Conservation (phyloP, 2,797 vertebrate genomes). For the Melanotaenia nigrans region DNA sequence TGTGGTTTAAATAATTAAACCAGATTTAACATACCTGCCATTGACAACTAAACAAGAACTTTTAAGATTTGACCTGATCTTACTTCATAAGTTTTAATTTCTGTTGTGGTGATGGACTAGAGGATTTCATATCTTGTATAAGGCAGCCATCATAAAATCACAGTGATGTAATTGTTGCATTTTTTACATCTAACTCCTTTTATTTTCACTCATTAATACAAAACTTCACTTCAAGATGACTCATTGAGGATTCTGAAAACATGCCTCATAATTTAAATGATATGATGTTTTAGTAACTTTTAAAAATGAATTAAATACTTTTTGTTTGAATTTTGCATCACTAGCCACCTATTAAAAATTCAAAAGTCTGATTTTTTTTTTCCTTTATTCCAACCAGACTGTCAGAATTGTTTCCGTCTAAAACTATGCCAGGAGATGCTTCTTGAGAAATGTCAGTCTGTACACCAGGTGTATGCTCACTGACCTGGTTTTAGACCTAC, state of each 20-base stretch:
- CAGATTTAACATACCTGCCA: slow-evolving; percentile 29
- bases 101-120: background rate
- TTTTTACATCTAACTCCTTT: background rate
- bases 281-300: background rate
- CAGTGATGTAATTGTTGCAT: background rate
- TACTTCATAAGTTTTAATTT: background rate
- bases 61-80: slow-evolving; percentile 1
- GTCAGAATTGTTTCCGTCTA: background rate
- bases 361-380: background rate
- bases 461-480: slow-evolving; percentile 71
- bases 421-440: slow-evolving; percentile 21
- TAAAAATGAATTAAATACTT: background rate
- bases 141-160: slow-evolving; percentile 8
- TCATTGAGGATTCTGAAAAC: slow-evolving; percentile 8
- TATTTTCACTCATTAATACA: slow-evolving; percentile 1
- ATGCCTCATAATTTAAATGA: background rate
- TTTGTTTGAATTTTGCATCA: background rate
- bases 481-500: slow-evolving; percentile 73
- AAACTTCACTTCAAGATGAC: background rate
- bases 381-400: background rate
- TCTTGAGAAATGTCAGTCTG: slow-evolving; percentile 65
- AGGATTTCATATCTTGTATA: background rate
- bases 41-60: background rate
- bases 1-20: slow-evolving; percentile 26
- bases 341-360: background rate